Percentiles rank a stretch among this genome's conserved stretches.
Evolutionary conservation across 2,888 invertebrate genomes (phyloP).

Genomic region (Hyposoter dolosus): DNA sequence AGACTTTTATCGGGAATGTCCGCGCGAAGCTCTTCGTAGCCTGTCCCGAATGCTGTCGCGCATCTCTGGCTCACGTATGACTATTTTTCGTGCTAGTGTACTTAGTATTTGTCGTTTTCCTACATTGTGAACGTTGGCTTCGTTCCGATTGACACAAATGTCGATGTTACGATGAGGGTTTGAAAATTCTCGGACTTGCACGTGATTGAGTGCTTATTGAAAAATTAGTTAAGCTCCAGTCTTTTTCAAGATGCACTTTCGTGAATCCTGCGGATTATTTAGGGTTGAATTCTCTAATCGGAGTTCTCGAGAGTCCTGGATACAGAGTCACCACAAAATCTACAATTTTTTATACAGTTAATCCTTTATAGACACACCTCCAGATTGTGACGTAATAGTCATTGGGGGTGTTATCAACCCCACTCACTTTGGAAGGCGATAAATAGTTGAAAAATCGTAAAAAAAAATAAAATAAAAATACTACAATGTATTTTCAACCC

Average conservation of each 20-base stretch:
- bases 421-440: no score
- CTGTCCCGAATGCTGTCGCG: neutral
- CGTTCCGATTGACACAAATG: neutral
- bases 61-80: neutral
- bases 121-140: neutral
- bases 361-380: no score
- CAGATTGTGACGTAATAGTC: no score
- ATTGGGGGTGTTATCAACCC: no score
- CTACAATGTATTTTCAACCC: no score
- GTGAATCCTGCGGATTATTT: neutral
- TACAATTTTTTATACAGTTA: neutral
- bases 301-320: neutral
- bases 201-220: neutral
- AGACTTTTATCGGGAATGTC: constrained; percentile 63
- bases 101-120: constrained; percentile 12
- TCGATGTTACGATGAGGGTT: constrained; percentile 14
- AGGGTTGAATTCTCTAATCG: neutral
- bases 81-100: constrained; percentile 43
- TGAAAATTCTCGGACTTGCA: constrained; percentile 1
- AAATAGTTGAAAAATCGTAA: no score
- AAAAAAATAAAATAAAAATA: no score
- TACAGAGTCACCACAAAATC: neutral
- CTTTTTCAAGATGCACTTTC: neutral
- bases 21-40: constrained; percentile 33
- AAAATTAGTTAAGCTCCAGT: neutral